A percentile compares a stretch with the other conserved stretches of the same genome.
These are phyloP conservation scores for Bradypus variegatus DNA, from an alignment of 2,797 vertebrate genomes.

Conservation along the genomic window DNA sequence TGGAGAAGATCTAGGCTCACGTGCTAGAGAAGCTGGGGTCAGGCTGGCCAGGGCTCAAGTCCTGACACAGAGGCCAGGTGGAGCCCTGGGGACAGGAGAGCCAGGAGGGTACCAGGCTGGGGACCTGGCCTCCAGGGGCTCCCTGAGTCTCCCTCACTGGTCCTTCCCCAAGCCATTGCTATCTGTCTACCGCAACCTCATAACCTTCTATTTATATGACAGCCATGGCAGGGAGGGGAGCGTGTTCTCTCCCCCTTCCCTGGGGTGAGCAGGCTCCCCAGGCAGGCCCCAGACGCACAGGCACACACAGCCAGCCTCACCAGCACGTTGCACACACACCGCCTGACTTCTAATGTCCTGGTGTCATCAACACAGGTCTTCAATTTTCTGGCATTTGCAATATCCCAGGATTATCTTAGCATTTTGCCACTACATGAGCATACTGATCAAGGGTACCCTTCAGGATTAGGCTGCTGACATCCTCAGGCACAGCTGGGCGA, in stretches of 20 bases:
- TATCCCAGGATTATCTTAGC: accelerated
- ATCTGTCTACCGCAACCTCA: not conserved
- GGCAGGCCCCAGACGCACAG: not conserved
- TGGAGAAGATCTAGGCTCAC: not conserved
- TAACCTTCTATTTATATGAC: not conserved
- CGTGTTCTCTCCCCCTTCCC: not conserved
- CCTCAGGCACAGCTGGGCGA: not conserved
- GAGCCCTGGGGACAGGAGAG: not conserved
- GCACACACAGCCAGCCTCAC: not conserved
- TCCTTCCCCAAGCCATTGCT: not conserved
- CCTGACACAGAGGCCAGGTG: not conserved
- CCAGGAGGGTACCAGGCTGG: too few relatives aligned
- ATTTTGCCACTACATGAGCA: accelerated
- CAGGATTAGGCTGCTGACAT: accelerated
- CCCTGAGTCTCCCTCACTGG: too few relatives aligned
- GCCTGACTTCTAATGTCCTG: not conserved
- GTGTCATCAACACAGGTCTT: not conserved
- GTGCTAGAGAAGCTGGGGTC: not conserved
- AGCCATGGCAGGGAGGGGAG: not conserved
- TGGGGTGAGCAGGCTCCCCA: not conserved
- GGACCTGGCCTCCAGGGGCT: not conserved
- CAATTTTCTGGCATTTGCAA: not conserved
- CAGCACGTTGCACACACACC: accelerated
- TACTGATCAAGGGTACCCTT: accelerated
- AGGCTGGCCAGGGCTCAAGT: not conserved